Base-by-base conservation (phyloP, 2,888 invertebrate species). In the Drosophila meridiana region DNA sequence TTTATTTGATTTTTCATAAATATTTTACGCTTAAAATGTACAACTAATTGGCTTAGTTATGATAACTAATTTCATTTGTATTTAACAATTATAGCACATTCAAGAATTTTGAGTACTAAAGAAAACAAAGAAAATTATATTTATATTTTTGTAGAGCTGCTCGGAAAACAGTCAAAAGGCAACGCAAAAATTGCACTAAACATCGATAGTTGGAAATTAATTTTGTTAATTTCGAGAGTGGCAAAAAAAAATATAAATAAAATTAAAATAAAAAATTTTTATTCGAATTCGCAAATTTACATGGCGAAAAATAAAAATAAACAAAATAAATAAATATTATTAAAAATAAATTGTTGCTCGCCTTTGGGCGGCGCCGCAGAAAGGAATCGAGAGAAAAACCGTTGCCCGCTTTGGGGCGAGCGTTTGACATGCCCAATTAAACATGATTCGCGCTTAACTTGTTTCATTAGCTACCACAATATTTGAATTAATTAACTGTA, bases 31-130 rank as follows among this genome's bases (percentile, higher is more conserved):
- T 86, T 90, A 83, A 81, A 83, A 76, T 90, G 59, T 83, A 89
- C 74, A 90, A 88, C 80, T 87, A 87, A 77, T 87, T 85, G 69
- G 87, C 87, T 85, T 85, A 89, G 80, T 84, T 71, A 68, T 74
- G 74, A 84, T 82, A 78, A 74, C 82, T 77, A 68, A 70, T 76
- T 77, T 83, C 59, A 70, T 77, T 78, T 79, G 57, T 68, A 76
- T 89, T 87, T 91, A 91, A 91, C 92, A 91, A 90, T 91, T 92
- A 91, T 89, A 90, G 90, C 90, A 90, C 91, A 81, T 87, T 83
- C 73, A 77, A 82, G 84, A 79, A 78, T 81, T 76, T 78, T 74
- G 77, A 68, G 66, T 73, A 76, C 62, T 76, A 66, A 69, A 72
- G 63, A 69, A 63, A 64, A 74, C 32, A 60, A 40, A 53, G 34